These are phyloP conservation scores for Antheraea mylitta DNA, from an alignment of 1,140 invertebrate genomes.

Conservation along the genomic window DNA sequence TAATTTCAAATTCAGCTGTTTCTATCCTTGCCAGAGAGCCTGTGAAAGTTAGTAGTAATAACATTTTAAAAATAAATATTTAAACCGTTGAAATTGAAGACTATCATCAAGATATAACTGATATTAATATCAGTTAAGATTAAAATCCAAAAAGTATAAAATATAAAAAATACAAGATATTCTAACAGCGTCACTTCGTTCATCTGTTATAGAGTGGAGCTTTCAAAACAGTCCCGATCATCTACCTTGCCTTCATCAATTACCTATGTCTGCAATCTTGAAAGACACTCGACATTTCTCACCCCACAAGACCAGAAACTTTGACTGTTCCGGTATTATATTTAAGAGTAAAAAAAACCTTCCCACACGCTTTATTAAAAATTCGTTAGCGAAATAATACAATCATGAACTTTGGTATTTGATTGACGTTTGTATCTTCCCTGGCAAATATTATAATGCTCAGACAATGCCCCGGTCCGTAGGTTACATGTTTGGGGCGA, in stretches of 20 bases:
- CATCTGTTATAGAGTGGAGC: too few relatives aligned
- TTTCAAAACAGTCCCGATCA: too few relatives aligned
- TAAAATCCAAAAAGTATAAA: too few relatives aligned
- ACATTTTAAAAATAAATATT: neutral
- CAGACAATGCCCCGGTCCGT: neutral
- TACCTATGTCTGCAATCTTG: too few relatives aligned
- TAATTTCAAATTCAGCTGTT: slow-evolving; percentile 59
- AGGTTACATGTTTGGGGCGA: slow-evolving; percentile 2
- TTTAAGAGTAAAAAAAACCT: neutral
- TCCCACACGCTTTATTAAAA: slow-evolving; percentile 20
- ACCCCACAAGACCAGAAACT: neutral
- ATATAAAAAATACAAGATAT: too few relatives aligned
- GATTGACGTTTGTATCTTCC: slow-evolving; percentile 19
- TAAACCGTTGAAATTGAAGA: too few relatives aligned
- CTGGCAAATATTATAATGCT: neutral
- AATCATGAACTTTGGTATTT: slow-evolving; percentile 10
- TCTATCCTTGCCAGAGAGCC: slow-evolving; percentile 65
- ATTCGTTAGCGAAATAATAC: slow-evolving; percentile 23
- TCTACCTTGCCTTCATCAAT: too few relatives aligned
- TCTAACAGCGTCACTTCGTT: too few relatives aligned
- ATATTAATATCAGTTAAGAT: too few relatives aligned
- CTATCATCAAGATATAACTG: too few relatives aligned
- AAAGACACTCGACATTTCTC: neutral
- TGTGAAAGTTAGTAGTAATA: slow-evolving; percentile 24
- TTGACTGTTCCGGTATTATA: neutral